A percentile compares a stretch with the other conserved stretches of the same genome.
Evolutionary conservation across 2,797 vertebrate species (phyloP).

Genomic region (Sardinella longiceps): DNA sequence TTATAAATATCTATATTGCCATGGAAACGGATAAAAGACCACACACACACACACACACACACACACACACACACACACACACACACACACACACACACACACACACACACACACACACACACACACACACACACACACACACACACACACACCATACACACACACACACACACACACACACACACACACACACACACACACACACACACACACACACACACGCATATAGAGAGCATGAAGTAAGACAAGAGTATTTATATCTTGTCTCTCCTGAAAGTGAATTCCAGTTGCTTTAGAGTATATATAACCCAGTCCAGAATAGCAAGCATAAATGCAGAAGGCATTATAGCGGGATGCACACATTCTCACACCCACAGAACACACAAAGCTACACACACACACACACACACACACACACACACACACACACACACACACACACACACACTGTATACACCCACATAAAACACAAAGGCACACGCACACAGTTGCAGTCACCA

Average conservation of each 20-base stretch:
- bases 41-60: background rate
- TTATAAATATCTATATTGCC: background rate
- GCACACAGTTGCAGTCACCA: background rate
- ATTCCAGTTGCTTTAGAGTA: background rate
- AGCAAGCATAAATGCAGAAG: background rate
- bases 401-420: background rate
- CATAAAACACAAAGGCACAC: background rate
- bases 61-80: background rate
- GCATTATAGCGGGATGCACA: background rate
- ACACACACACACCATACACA: no score
- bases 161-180: background rate
- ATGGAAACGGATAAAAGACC: background rate
- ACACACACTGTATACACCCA: background rate
- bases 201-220: background rate
- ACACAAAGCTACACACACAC: background rate
- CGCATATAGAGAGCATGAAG: background rate
- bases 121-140: background rate
- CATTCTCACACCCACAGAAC: background rate
- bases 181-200: slow-evolving; percentile 2
- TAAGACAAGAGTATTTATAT: background rate
- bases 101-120: background rate
- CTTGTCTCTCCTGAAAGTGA: background rate
- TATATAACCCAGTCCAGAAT: background rate
- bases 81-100: background rate
- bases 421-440: background rate